Evolutionary conservation across 2,888 invertebrate species (phyloP), one percentile per base, ranked within the genome.

Genomic region (Ramazzottius varieornatus): DNA sequence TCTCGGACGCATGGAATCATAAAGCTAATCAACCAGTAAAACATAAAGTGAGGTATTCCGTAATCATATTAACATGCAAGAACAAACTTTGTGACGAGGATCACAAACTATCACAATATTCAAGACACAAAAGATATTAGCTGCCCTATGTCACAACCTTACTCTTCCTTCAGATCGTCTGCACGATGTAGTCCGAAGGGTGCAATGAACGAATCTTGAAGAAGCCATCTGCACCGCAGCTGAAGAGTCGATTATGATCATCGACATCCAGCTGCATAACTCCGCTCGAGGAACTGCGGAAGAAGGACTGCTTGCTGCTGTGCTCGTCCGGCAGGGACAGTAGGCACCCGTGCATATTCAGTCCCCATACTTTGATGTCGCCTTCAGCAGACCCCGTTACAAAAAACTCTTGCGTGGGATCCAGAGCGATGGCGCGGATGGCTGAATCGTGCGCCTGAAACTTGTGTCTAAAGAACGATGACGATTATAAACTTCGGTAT

Each of bases 161-260:
- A n/a, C n/a, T n/a, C n/a, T n/a, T 54, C 54, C 24, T 29, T 29
- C 29, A 54, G 16, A 54, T 4, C 13, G 65, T 65, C 64, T 65
- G 65, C 29, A 72, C 68, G 33, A 70, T 69, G 16, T 70, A 64
- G 65, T 74, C 73, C 63, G 72, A 82, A 74, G 91, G 90, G 29
- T 91, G 89, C 71, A 94, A 79, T 75, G 88, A 86, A 69, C 94
- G 83, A 70, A 94, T 88, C 81, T 96, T 96, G 85, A 98, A 88
- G 65, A 94, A 93, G 71, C 94, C 94, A 80, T 98, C 98, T 64
- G 93, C 92, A 66, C 98, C 98, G 77, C 98, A 98, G 2, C 96
- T 96, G 80, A 92, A 96, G 71, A 98, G 80, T 64, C 94, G 84
- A 33, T 86, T 86, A 68, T 84, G 84, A 63, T 85, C 83, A 76